A percentile compares a stretch with the other conserved stretches of the same genome.
phyloP scores from a whole-genome alignment of 2,113 vertebrate genomes.

The Lycaon pictus region DNA sequence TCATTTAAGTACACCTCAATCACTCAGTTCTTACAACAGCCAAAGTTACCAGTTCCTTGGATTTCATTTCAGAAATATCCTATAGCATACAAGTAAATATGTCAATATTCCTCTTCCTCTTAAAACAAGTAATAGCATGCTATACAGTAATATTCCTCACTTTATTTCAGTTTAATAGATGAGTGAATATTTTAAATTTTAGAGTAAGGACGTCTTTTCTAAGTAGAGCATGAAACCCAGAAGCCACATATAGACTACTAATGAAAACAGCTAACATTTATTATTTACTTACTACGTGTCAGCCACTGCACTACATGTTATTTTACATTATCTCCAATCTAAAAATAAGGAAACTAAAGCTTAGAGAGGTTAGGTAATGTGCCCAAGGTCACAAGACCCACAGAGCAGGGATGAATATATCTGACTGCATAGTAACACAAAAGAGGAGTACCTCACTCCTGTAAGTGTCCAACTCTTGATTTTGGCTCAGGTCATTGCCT shows the following conservation, averaged over 20 bases:
- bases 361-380: not conserved
- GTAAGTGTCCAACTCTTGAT: not conserved
- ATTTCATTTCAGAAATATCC: slow-evolving; percentile 11
- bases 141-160: not conserved
- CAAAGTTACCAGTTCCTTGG: not conserved
- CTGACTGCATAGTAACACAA: not conserved
- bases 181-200: slow-evolving; percentile 36
- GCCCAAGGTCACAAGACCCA: slow-evolving; percentile 19
- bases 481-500: not conserved
- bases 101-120: slow-evolving; percentile 22
- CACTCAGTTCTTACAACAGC: not conserved
- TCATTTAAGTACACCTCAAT: not conserved
- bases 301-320: not conserved
- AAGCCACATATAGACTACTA: not conserved
- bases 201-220: slow-evolving; percentile 16
- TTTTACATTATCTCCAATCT: slow-evolving; percentile 37
- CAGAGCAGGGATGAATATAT: not conserved
- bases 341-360: slow-evolving; percentile 43
- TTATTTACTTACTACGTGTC: not conserved
- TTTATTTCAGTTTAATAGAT: slow-evolving; percentile 16
- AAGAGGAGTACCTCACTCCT: not conserved
- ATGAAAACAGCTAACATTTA: not conserved
- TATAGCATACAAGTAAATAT: not conserved
- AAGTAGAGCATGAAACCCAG: slow-evolving; percentile 25
- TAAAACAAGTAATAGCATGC: slow-evolving; percentile 25